Evolutionary conservation across 2,797 vertebrate genomes (phyloP).

Genomic region (Falco naumanni): DNA sequence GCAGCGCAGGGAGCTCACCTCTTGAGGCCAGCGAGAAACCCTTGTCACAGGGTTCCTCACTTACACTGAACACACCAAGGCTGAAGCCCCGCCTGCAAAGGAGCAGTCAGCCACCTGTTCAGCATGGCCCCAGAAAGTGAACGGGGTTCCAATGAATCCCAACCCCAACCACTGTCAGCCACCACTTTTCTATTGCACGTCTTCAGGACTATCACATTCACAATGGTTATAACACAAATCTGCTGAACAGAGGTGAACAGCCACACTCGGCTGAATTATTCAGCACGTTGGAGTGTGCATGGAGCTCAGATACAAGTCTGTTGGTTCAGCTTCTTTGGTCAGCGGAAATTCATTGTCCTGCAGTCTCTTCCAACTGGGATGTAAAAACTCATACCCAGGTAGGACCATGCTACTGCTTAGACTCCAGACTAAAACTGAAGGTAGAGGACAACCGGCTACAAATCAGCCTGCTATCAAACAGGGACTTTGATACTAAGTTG

Average conservation of each 20-base stretch:
- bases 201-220: neutral
- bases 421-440: neutral
- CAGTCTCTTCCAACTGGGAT: neutral
- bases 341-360: accelerated
- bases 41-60: neutral
- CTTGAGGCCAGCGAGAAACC: neutral
- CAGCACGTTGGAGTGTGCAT: accelerated
- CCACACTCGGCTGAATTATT: neutral
- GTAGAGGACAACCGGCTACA: neutral
- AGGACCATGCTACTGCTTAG: neutral
- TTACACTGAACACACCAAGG: neutral
- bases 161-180: neutral
- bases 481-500: neutral
- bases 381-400: neutral
- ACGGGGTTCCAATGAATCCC: accelerated
- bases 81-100: neutral
- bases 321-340: neutral
- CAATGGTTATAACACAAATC: accelerated
- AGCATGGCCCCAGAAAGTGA: neutral
- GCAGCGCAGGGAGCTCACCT: conserved; percentile 36
- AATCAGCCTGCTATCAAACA: neutral
- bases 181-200: neutral
- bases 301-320: neutral
- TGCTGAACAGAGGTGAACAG: neutral
- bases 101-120: neutral